Evolutionary conservation across 2,888 invertebrate genomes (phyloP), one percentile per base, ranked within the genome.

Genomic region (Venusia cambrica): DNA sequence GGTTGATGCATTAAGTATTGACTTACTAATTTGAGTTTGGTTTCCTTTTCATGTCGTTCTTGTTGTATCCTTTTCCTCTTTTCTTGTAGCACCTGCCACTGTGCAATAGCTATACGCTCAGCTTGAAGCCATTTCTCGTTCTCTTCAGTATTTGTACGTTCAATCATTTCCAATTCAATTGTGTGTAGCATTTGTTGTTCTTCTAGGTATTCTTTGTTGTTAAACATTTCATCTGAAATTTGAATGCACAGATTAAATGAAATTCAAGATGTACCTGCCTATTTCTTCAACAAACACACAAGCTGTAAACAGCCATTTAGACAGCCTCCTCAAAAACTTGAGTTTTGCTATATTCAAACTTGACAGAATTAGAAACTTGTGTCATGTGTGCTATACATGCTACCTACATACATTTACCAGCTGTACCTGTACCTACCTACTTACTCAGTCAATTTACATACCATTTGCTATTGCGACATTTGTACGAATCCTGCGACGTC

Each of bases 61-160:
- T 90, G 88, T 38, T 88, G 80, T 1, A 90, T 80, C 31, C 74
- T 78, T 36, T 88, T 80, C 24, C 89, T 84, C 44, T 88, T 88
- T 36, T 87, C 79, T 57, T 93, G 91, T 16, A 91, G 62, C 54
- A 89, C 77, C 11, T 73, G 67, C 90, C 94, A 95, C 50, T 91
- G 88, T 48, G 88, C 77, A 44, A 92, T 89, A 0, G 92, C 91
- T 48, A 88, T 68, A 42, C 84, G 74, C 73, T 95, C 95, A 7
- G 90, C 89, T 51, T 89, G 80, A 10, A 92, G 48, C 94, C 94
- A 95, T 49, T 89, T 87, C 30, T 84, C 76, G 64, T 94, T 90
- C 51, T 89, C 88, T 57, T 88, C 78, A 18, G 76, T 69, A 49
- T 88, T 89, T 31, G 87, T 73, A 28, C 81, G 73, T 59, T 88